Evolutionary conservation across 1,140 invertebrate genomes (phyloP).

Genomic region (Sinella curviseta): DNA sequence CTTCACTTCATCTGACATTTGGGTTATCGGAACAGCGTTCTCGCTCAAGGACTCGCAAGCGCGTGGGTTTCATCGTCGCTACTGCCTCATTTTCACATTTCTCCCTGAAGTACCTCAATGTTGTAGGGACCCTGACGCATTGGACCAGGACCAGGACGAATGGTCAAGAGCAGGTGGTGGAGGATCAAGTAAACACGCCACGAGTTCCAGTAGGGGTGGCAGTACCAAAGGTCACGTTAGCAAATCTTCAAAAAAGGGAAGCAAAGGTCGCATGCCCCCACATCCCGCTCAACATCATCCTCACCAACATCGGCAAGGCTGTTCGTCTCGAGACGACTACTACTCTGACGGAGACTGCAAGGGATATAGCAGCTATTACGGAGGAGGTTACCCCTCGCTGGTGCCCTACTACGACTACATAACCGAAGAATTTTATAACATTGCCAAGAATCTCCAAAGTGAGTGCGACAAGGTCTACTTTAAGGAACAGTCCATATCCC

Average conservation of each 20-base stretch:
- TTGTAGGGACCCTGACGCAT: not conserved
- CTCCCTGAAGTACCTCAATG: conserved; percentile 35
- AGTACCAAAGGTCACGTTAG: too few relatives aligned
- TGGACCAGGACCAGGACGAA: not conserved
- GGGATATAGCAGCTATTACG: not conserved
- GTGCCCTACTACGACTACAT: conserved; percentile 49
- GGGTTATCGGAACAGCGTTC: conserved; percentile 48
- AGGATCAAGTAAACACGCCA: not conserved
- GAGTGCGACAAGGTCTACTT: conserved; percentile 45
- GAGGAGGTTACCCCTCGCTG: conserved; percentile 38
- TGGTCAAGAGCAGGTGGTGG: not conserved
- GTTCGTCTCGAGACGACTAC: conserved; percentile 31
- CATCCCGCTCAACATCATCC: not conserved
- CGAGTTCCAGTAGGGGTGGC: not conserved
- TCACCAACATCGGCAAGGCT: not conserved
- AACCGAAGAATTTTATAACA: conserved; percentile 47
- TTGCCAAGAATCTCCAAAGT: conserved; percentile 43
- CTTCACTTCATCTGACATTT: conserved; percentile 47
- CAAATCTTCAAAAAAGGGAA: not conserved
- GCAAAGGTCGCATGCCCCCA: not conserved
- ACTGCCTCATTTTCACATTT: conserved; percentile 48
- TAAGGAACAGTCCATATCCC: conserved; percentile 46
- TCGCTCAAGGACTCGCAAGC: conserved; percentile 47
- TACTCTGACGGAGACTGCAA: conserved; percentile 44
- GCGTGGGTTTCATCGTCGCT: conserved; percentile 45